These are phyloP conservation scores for Macquaria ambigua DNA, from an alignment of 2,113 vertebrate genomes.

Conservation along the genomic window DNA sequence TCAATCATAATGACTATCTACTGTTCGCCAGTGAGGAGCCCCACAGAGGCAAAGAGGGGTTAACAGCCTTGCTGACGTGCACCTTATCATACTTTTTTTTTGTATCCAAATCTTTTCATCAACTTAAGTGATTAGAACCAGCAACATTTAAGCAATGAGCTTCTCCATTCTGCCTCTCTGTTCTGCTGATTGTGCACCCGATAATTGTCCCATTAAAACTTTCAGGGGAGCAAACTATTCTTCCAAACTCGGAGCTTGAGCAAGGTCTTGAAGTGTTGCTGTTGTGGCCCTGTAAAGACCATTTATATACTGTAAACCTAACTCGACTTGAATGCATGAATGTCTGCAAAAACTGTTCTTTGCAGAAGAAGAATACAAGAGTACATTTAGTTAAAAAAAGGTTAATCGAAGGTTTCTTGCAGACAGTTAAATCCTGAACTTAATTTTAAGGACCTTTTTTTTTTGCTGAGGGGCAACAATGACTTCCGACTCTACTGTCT, in stretches of 20 bases:
- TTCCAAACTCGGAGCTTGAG: background rate
- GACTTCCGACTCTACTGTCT: background rate
- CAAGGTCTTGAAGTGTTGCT: background rate
- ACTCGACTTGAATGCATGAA: background rate
- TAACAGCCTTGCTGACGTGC: constrained; percentile 20
- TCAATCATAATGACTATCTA: constrained; percentile 9
- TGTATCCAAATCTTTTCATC: constrained; percentile 53
- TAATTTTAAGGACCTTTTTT: background rate
- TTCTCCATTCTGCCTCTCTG: constrained; percentile 8
- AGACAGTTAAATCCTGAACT: background rate
- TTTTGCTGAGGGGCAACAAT: background rate
- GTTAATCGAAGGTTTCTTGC: background rate
- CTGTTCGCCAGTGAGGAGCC: background rate
- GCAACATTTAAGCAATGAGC: constrained; percentile 32
- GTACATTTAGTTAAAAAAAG: background rate
- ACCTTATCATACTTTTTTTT: constrained; percentile 32
- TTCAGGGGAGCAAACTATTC: constrained; percentile 35
- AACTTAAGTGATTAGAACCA: constrained; percentile 41
- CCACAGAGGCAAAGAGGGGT: constrained; percentile 24
- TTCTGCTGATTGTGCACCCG: constrained; percentile 59
- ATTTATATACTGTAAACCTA: background rate
- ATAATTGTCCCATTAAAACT: constrained; percentile 65
- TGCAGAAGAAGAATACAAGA: background rate
- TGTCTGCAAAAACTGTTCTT: background rate
- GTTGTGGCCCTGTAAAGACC: background rate